Conservation (phyloP, 2,888 invertebrate genomes). For the Drosophila seclusa region DNA sequence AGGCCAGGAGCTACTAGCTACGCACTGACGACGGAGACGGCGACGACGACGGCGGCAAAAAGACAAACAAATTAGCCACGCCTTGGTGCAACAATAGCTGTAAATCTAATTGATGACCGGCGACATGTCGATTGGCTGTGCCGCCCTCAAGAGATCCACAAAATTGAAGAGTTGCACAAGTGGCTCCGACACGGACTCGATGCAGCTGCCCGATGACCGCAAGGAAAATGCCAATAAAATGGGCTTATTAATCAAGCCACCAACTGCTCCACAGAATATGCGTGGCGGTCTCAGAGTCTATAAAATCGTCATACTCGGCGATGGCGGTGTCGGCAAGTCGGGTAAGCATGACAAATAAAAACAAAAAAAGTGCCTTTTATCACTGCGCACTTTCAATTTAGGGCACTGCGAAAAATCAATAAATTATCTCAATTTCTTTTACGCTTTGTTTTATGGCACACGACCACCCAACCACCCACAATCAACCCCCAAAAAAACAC, state of each 20-base stretch:
- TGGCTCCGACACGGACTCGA: constrained; percentile 74
- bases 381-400: constrained; percentile 63
- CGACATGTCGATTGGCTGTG: constrained; percentile 84
- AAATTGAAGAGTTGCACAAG: constrained; percentile 79
- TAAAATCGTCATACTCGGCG: constrained; percentile 95
- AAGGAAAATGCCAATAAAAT: constrained; percentile 65
- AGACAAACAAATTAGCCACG: constrained; percentile 48
- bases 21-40: constrained; percentile 32
- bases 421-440: constrained; percentile 76
- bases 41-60: constrained; percentile 10
- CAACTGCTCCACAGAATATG: constrained; percentile 82
- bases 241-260: constrained; percentile 53
- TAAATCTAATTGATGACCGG: constrained; percentile 75
- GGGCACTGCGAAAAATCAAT: constrained; percentile 77
- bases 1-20: constrained; percentile 48
- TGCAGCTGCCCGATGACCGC: constrained; percentile 55
- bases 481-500: constrained; percentile 31
- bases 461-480: constrained; percentile 30
- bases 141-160: constrained; percentile 83
- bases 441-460: constrained; percentile 66
- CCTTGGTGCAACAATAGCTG: constrained; percentile 40
- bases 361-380: constrained; percentile 26
- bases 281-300: constrained; percentile 91
- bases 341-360: constrained; percentile 85
- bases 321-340: constrained; percentile 97